Conservation (phyloP, 2,113 vertebrate genomes). For the Helogale parvula region DNA sequence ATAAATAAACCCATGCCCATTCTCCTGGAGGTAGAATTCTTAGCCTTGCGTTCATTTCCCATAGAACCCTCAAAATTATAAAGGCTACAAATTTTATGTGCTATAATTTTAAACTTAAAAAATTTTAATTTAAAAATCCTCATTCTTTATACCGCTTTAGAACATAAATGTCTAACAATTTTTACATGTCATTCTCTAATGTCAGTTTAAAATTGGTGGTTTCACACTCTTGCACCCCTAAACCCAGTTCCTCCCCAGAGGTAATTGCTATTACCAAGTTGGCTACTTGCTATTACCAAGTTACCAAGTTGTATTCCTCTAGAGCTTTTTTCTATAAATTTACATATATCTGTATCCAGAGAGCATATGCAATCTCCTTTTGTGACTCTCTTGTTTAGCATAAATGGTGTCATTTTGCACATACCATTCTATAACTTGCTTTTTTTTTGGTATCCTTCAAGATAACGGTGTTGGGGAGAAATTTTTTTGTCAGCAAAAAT, state of each 20-base stretch:
- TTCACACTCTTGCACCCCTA: neutral
- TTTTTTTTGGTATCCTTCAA: slow-evolving; percentile 16
- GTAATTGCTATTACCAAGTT: neutral
- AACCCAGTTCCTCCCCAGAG: neutral
- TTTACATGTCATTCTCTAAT: neutral
- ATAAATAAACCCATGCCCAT: slow-evolving; percentile 60
- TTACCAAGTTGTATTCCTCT: neutral
- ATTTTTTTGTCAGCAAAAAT: neutral
- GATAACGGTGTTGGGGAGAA: neutral
- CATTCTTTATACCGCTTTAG: slow-evolving; percentile 3
- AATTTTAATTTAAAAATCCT: neutral
- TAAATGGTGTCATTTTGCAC: neutral
- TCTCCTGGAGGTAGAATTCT: slow-evolving; percentile 24
- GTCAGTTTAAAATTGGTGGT: neutral
- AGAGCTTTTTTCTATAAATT: slow-evolving; percentile 5
- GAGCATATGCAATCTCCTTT: neutral
- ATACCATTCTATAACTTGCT: neutral
- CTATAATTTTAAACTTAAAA: slow-evolving; percentile 57
- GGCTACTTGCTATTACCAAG: neutral
- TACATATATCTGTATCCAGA: neutral
- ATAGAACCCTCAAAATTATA: slow-evolving; percentile 37
- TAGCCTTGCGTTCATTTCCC: slow-evolving; percentile 51
- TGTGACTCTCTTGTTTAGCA: slow-evolving; percentile 34
- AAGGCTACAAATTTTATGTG: slow-evolving; percentile 36
- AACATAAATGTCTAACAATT: neutral